Evolutionary conservation across 1,140 invertebrate species (phyloP).

Genomic region (Homarus americanus): DNA sequence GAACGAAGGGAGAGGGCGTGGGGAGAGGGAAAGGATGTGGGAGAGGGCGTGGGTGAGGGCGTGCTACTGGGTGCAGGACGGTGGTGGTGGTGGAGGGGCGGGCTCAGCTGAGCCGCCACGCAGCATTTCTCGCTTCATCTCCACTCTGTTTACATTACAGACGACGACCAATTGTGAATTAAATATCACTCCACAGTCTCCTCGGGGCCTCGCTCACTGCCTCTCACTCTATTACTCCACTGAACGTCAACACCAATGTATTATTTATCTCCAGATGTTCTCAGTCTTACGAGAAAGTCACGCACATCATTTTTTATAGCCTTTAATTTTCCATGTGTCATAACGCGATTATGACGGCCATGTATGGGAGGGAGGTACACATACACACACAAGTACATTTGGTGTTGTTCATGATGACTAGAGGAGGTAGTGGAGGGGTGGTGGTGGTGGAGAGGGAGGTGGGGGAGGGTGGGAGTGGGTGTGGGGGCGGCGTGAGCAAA

Average conservation of each 20-base stretch:
- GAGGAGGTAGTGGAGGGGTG: neutral
- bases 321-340: no score
- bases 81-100: neutral
- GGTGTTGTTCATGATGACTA: neutral
- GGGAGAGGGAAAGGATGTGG: neutral
- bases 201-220: no score
- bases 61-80: neutral
- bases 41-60: neutral
- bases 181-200: neutral
- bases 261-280: no score
- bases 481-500: neutral
- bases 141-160: constrained; percentile 30
- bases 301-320: no score
- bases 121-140: neutral
- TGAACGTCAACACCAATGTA: no score
- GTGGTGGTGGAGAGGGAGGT: neutral
- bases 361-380: neutral
- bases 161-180: constrained; percentile 1
- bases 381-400: neutral
- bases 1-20: constrained; percentile 15
- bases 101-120: neutral
- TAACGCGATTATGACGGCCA: no score
- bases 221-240: no score
- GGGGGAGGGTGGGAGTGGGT: neutral
- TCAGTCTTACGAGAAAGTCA: no score